phyloP scores from a whole-genome alignment of 2,888 invertebrate genomes.

The Dryobota labecula region DNA sequence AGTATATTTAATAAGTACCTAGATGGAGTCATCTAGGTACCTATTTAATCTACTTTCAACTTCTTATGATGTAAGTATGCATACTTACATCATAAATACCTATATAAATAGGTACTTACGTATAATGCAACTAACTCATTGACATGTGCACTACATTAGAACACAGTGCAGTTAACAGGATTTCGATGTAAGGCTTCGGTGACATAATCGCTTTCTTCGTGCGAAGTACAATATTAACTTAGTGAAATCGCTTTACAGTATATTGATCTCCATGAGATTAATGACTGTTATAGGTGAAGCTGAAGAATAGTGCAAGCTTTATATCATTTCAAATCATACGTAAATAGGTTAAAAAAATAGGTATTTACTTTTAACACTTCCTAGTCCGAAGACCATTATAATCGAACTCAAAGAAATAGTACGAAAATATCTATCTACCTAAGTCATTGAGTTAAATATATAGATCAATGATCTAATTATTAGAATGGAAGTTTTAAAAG shows the following conservation, averaged over 20 bases:
- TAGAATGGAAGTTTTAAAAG: conserved; percentile 1
- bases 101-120: background rate
- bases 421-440: too few species aligned
- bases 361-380: background rate
- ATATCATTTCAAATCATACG: background rate
- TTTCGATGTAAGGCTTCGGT: conserved; percentile 80
- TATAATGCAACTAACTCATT: conserved; percentile 30
- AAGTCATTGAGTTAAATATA: background rate
- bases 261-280: background rate
- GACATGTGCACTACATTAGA: conserved; percentile 48
- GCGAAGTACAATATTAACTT: conserved; percentile 62
- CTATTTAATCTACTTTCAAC: too few species aligned
- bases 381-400: background rate
- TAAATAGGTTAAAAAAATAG: background rate
- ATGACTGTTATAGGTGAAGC: background rate
- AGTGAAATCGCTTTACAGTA: conserved; percentile 51
- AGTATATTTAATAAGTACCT: background rate
- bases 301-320: background rate
- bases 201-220: conserved; percentile 61
- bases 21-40: too few species aligned
- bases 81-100: background rate
- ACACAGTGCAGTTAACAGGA: conserved; percentile 76
- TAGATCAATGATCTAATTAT: conserved; percentile 4
- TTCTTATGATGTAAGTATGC: too few species aligned
- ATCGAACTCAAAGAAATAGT: background rate